phyloP scores from a whole-genome alignment of 2,797 vertebrate species.

The Onychomys torridus region DNA sequence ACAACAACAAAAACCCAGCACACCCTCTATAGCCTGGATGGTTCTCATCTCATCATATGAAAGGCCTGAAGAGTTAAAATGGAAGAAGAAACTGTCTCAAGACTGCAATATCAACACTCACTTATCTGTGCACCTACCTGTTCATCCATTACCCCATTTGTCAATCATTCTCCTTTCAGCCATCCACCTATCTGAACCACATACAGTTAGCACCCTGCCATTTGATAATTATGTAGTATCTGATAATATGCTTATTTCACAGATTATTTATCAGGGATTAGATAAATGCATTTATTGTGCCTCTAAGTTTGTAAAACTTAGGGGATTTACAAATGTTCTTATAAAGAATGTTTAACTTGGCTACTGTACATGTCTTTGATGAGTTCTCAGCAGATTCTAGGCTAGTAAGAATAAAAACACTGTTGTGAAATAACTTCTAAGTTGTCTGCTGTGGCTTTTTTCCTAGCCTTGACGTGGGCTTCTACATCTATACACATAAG shows the following conservation, averaged over 20 bases:
- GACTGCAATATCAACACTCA: too few species aligned
- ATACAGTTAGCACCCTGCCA: neutral
- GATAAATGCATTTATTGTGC: too few species aligned
- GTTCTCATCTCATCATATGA: neutral
- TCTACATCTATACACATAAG: neutral
- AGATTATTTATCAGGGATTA: neutral
- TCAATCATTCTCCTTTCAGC: neutral
- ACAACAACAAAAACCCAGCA: neutral
- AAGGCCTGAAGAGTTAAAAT: neutral
- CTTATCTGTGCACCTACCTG: neutral
- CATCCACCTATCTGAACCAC: neutral
- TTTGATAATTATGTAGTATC: neutral
- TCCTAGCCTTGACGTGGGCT: neutral
- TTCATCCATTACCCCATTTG: neutral
- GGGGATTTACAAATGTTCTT: neutral
- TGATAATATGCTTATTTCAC: neutral
- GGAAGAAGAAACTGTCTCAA: neutral
- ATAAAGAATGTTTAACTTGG: neutral
- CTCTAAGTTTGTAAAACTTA: neutral
- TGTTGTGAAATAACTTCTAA: neutral
- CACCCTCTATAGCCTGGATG: neutral
- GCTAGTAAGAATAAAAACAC: neutral
- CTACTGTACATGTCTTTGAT: neutral
- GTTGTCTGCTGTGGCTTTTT: neutral
- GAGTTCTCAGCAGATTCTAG: neutral